Base-by-base conservation (phyloP, 1,140 invertebrate genomes). In the Diploscapter pachys region DNA sequence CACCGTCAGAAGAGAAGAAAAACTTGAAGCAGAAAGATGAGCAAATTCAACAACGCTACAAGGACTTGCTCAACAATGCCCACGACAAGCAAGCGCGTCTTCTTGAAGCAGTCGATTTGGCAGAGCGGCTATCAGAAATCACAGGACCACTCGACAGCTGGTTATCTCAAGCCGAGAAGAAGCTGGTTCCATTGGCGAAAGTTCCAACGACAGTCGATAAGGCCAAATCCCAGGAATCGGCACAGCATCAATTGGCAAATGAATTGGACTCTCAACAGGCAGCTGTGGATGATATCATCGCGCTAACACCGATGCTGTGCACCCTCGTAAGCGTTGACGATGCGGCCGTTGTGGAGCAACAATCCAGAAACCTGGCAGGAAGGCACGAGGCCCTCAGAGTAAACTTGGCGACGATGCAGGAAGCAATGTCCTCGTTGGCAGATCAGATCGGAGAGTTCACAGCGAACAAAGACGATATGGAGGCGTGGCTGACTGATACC, bases 401-500 rank as follows among this genome's bases (percentile, higher is more conserved):
- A 31, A 31, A 31, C 31, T 31, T 31, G 31, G 31, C 31, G 31
- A 31, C 31, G 31, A 31, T 31, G 31, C 31, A 31, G 31, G 31
- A 31, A 31, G 31, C 31, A 31, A 31, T 31, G 31, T 31, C 31
- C 31, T 31, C 31, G 31, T 31, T 31, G 31, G 31, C 31, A 31
- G 31, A 31, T 31, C 72, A 73, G 48, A 95, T 95, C 85, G 91
- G 92, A 52, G 89, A 89, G 4, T 87, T 96, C 53, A 93, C 95
- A 0, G 92, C 94, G 79, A 90, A 91, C 76, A 94, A 93, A 84
- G 93, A 96, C 87, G 93, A 95, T 83, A 86, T 97, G 2, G 91
- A 93, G 54, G 91, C 90, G 0, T 97, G 94, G 94, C 94, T 96
- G 91, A 93, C 95, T 81, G 89, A 88, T 75, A 93, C 93, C 90